A percentile compares a stretch with the other conserved stretches of the same genome.
Conservation (phyloP, 2,797 vertebrate species). For the Hemibagrus guttatus region DNA sequence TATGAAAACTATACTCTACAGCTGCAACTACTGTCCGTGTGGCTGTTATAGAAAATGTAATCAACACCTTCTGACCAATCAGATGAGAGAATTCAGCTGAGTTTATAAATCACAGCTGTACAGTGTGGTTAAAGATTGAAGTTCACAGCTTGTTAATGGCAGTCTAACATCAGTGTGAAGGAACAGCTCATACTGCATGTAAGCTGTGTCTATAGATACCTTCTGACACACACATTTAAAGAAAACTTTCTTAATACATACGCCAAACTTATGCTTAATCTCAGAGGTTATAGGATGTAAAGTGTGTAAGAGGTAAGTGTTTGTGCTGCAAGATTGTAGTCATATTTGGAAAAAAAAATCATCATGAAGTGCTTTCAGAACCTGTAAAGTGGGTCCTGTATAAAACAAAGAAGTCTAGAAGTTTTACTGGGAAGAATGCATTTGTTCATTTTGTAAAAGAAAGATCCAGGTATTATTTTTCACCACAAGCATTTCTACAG, state of each 20-base stretch:
- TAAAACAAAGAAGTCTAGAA: neutral
- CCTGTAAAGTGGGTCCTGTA: neutral
- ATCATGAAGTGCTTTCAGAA: neutral
- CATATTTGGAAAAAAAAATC: neutral
- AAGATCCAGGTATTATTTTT: neutral
- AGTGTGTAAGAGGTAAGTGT: neutral
- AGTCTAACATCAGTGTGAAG: neutral
- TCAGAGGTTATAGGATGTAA: neutral
- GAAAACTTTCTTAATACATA: neutral
- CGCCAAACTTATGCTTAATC: neutral
- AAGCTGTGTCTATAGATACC: neutral
- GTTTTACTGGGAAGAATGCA: neutral
- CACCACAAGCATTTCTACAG: neutral
- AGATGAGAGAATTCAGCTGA: neutral
- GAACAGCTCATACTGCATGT: neutral
- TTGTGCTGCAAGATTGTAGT: neutral
- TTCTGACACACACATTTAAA: neutral
- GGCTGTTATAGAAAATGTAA: neutral
- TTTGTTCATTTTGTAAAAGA: neutral
- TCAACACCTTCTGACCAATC: neutral
- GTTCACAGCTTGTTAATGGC: neutral
- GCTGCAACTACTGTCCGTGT: neutral
- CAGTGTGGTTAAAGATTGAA: neutral
- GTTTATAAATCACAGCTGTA: neutral
- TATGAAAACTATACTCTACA: neutral